Base-by-base conservation (phyloP, 2,888 invertebrate species). In the Acanthosepion pharaonis region DNA sequence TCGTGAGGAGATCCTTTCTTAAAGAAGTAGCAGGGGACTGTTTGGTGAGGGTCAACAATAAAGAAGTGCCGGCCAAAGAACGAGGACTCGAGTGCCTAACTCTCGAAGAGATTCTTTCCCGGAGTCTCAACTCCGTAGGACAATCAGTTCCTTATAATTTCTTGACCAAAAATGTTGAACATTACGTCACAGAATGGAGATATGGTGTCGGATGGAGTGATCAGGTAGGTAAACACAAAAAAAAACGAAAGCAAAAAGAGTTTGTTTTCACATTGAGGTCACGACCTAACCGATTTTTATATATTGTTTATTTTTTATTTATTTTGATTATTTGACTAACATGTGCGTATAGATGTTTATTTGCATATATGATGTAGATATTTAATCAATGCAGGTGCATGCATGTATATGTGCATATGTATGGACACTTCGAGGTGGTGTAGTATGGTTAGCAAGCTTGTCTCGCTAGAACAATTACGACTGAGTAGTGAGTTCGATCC, bases 171-270 rank as follows among this genome's bases (percentile, higher is more conserved):
- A 97, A 97, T 95, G 96, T 96, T 95, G 97, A 97, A 95, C 96
- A 96, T 95, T 97, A 96, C 95, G 96, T 96, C 11, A 97, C 97
- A 15, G 96, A 96, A 64, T 96, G 97, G 96, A 96, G 96, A 94
- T 97, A 96, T 95, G 97, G 96, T 0, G 94, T 95, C 20, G 96
- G 96, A 18, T 97, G 97, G 97, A 97, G 97, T 95, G 96, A 97
- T 95, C 97, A 97, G 97, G 97, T 97, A 55, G 2, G 94, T 55
- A 2, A 2, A 42, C 42, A 42, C 42, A 42, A 42, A 42, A 42
- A 42, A 42, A 42, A 42, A 42, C 42, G 42, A 42, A 42, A 42
- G 2, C 42, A 42, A 42, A 9, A 2, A n/a, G 18, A 9, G 6
- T 28, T 49, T 49, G 0, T 23, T 49, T 11, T 23, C 48, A 48